Evolutionary conservation across 2,888 invertebrate genomes (phyloP).

Genomic region (Arenicola marina): DNA sequence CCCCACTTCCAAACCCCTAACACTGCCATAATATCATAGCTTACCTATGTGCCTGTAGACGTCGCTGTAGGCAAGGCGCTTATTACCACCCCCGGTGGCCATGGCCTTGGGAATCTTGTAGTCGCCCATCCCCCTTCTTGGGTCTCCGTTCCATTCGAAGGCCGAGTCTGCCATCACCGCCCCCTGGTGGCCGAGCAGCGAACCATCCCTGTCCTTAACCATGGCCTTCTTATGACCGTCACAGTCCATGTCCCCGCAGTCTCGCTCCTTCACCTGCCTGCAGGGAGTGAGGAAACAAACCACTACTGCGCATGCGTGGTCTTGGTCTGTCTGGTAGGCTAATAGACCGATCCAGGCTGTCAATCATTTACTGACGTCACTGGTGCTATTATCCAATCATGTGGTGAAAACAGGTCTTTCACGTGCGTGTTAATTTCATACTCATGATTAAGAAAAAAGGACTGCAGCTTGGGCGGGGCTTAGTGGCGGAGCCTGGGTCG

Average conservation of each 20-base stretch:
- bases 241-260: conserved; percentile 60
- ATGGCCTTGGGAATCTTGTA: conserved; percentile 50
- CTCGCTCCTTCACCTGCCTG: neutral
- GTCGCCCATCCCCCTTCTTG: conserved; percentile 46
- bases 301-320: too few relatives aligned
- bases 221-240: conserved; percentile 54
- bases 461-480: too few relatives aligned
- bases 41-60: conserved; percentile 48
- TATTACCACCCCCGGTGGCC: conserved; percentile 34
- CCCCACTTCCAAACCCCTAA: too few relatives aligned
- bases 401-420: too few relatives aligned
- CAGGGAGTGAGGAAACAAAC: neutral
- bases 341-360: too few relatives aligned
- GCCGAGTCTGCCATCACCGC: conserved; percentile 47
- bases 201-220: conserved; percentile 51
- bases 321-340: too few relatives aligned
- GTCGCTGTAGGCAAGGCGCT: conserved; percentile 28
- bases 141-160: conserved; percentile 45
- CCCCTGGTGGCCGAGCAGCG: conserved; percentile 41
- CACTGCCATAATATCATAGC: neutral
- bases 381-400: too few relatives aligned
- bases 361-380: too few relatives aligned
- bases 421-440: too few relatives aligned
- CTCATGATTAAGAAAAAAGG: too few relatives aligned
- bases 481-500: too few relatives aligned